These are phyloP conservation scores for Trichomalopsis sarcophagae DNA, from an alignment of 1,140 invertebrate genomes.

Conservation along the genomic window DNA sequence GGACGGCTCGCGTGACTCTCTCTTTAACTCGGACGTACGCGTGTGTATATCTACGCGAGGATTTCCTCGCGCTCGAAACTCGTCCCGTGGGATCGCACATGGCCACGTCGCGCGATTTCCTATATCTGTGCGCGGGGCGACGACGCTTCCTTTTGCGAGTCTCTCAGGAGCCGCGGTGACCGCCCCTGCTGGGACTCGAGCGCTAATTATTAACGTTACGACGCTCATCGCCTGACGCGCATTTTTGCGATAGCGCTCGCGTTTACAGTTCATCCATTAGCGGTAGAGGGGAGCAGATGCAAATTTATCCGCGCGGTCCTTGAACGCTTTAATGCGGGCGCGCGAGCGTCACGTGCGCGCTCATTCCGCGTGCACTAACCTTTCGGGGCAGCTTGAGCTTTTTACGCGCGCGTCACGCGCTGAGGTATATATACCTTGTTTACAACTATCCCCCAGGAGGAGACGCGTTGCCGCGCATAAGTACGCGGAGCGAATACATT, in stretches of 20 bases:
- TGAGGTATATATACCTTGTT: neutral
- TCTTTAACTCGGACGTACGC: neutral
- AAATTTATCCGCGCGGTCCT: conserved; percentile 40
- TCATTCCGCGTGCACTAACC: neutral
- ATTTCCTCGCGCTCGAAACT: conserved; percentile 46
- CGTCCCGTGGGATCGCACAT: conserved; percentile 55
- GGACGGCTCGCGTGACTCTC: conserved; percentile 33
- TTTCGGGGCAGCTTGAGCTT: neutral
- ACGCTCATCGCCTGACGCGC: conserved; percentile 60
- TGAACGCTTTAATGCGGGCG: conserved; percentile 1
- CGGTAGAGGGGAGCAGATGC: conserved; percentile 4
- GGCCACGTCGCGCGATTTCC: neutral
- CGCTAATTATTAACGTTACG: conserved; percentile 68
- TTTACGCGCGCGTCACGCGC: neutral
- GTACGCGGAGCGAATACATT: too few species aligned
- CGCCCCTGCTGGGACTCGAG: conserved; percentile 52
- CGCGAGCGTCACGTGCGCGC: neutral
- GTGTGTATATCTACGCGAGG: neutral
- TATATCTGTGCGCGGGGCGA: conserved; percentile 40
- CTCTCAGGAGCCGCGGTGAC: conserved; percentile 53
- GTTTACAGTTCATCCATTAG: conserved; percentile 55
- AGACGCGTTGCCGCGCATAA: neutral
- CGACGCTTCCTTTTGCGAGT: conserved; percentile 60
- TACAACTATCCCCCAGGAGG: neutral
- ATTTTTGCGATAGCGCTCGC: conserved; percentile 38